Percentiles rank a stretch among this genome's conserved stretches.
phyloP scores from a whole-genome alignment of 2,888 invertebrate species.

The Nemotelus nigrinus region DNA sequence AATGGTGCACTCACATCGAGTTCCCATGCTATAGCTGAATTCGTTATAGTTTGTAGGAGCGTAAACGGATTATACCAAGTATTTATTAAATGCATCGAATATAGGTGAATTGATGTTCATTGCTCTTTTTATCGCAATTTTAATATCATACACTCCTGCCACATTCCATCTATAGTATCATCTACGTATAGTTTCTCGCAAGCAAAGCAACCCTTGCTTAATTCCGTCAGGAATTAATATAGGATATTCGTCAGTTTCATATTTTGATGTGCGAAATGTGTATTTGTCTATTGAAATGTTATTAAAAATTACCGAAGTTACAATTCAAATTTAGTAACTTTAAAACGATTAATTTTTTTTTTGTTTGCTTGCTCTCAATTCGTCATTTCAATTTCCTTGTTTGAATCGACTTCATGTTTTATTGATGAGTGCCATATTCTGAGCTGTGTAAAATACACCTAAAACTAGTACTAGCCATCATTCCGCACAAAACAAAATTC shows the following conservation, averaged over 20 bases:
- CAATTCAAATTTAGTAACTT: constrained; percentile 36
- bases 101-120: not conserved
- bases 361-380: too few species aligned
- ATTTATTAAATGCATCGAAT: not conserved
- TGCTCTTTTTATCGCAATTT: too few species aligned
- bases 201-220: constrained; percentile 5
- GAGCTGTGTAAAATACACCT: not conserved
- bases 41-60: constrained; percentile 5
- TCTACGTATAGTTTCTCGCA: not conserved
- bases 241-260: constrained; percentile 12
- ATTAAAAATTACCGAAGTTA: constrained; percentile 28
- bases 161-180: too few species aligned
- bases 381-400: not conserved
- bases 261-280: constrained; percentile 21
- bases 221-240: not conserved
- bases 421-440: not conserved
- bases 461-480: not conserved
- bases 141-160: too few species aligned
- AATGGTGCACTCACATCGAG: too few species aligned
- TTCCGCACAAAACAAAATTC: too few species aligned
- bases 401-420: constrained; percentile 3
- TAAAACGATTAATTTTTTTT: not conserved
- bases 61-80: not conserved
- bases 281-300: constrained; percentile 1
- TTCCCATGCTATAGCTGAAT: not conserved